These are phyloP conservation scores for Patiria pectinifera DNA, from an alignment of 53 echinoderm and acorn worm genomes.

Conservation along the genomic window DNA sequence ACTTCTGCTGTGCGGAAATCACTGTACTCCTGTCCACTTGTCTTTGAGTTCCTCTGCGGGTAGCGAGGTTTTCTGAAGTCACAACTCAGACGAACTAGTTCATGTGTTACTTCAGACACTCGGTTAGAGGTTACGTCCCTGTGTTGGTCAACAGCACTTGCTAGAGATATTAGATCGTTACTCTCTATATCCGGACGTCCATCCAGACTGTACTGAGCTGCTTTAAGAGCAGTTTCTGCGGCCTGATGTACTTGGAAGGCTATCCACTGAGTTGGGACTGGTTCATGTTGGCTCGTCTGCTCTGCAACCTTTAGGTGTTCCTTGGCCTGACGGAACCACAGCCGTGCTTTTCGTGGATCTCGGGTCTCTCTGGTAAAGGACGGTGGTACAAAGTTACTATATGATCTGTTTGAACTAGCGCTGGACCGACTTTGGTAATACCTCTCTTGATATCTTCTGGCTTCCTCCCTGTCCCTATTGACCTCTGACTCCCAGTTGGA, in stretches of 20 bases:
- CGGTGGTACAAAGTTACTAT: constrained; percentile 31
- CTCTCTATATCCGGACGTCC: constrained; percentile 28
- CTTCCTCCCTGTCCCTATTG: constrained; percentile 35
- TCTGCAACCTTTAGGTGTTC: constrained; percentile 49
- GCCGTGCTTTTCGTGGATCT: constrained; percentile 33
- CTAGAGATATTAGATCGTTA: constrained; percentile 25
- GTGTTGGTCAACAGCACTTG: constrained; percentile 24
- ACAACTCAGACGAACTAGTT: constrained; percentile 36
- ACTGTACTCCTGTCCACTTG: constrained; percentile 43
- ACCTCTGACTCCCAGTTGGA: constrained; percentile 33
- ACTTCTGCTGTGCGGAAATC: constrained; percentile 10
- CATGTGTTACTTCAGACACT: background rate
- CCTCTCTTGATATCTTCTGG: constrained; percentile 15
- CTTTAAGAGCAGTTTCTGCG: constrained; percentile 69
- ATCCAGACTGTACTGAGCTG: constrained; percentile 54
- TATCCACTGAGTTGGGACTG: constrained; percentile 18
- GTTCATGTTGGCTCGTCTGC: background rate
- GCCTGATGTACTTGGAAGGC: constrained; percentile 68
- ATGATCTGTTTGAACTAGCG: background rate
- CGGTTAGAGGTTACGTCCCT: background rate
- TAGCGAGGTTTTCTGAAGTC: constrained; percentile 49
- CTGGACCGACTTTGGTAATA: background rate
- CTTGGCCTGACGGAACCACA: constrained; percentile 65
- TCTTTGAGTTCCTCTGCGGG: constrained; percentile 10
- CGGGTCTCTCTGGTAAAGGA: constrained; percentile 48